Evolutionary conservation across 2,797 vertebrate genomes (phyloP).

Genomic region (Xerus rutilus): DNA sequence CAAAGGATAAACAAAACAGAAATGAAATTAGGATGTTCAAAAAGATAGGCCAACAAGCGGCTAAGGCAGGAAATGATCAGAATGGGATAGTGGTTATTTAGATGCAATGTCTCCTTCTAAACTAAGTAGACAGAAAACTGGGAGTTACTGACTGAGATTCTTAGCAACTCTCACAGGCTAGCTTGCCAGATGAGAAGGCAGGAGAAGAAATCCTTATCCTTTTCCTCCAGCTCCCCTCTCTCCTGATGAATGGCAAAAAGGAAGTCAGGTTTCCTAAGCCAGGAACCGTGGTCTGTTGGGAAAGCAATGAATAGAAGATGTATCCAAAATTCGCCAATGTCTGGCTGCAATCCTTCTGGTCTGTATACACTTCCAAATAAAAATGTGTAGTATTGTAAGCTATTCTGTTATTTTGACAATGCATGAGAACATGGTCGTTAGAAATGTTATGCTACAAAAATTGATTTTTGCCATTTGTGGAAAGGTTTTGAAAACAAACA

Average conservation of each 20-base stretch:
- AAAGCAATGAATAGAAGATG: not conserved
- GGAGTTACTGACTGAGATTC: not conserved
- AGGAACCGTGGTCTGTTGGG: not conserved
- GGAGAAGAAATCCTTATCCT: not conserved
- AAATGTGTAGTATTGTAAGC: not conserved
- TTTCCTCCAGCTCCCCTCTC: not conserved
- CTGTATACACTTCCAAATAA: slow-evolving; percentile 24
- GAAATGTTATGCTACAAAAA: not conserved
- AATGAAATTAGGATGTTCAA: not conserved
- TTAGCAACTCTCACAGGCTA: not conserved
- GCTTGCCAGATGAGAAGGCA: not conserved
- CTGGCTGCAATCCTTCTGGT: not conserved
- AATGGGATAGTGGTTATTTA: not conserved
- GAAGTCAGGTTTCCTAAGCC: not conserved
- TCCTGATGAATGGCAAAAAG: not conserved
- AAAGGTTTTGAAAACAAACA: slow-evolving; percentile 36
- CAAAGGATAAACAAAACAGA: not conserved
- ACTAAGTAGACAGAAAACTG: not conserved
- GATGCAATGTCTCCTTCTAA: not conserved
- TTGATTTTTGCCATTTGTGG: slow-evolving; percentile 38
- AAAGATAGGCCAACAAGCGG: not conserved
- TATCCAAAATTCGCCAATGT: not conserved
- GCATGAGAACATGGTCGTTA: not conserved
- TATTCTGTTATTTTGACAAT: slow-evolving; percentile 2
- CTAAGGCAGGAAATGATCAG: not conserved